Conservation (phyloP, 2,888 invertebrate species). For the Troides oblongomaculatus region DNA sequence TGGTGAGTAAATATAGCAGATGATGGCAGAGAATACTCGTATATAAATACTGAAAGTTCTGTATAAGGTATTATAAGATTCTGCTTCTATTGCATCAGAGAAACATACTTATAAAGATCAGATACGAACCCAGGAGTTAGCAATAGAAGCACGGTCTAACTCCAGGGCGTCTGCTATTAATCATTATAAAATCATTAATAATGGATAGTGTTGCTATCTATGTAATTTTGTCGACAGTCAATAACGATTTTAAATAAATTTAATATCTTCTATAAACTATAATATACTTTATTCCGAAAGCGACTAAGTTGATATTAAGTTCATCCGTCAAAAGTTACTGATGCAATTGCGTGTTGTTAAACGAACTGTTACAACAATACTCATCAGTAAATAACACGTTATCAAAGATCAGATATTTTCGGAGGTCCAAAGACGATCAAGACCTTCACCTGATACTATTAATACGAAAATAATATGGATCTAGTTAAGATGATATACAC, state of each 20-base stretch:
- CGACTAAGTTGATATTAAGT: neutral
- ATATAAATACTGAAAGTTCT: no score
- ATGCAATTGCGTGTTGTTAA: conserved; percentile 19
- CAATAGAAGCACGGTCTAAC: no score
- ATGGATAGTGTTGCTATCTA: conserved; percentile 1
- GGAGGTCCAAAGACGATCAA: no score
- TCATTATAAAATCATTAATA: conserved; percentile 11
- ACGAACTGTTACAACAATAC: conserved; percentile 19
- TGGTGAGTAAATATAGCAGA: no score
- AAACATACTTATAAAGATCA: no score
- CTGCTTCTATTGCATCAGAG: no score
- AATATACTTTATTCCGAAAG: neutral
- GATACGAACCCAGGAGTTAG: no score
- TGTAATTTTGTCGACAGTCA: conserved; percentile 14
- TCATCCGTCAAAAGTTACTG: neutral
- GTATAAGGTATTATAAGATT: no score
- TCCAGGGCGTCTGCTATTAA: neutral
- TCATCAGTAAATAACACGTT: conserved; percentile 18
- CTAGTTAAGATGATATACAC: no score
- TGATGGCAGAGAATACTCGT: no score
- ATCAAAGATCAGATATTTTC: neutral
- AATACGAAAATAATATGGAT: no score
- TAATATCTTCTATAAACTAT: neutral
- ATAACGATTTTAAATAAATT: neutral
- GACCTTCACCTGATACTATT: no score